A percentile compares a stretch with the other conserved stretches of the same genome.
Conservation (phyloP, 1,140 invertebrate species). For the Pygmarrhopalites habei region DNA sequence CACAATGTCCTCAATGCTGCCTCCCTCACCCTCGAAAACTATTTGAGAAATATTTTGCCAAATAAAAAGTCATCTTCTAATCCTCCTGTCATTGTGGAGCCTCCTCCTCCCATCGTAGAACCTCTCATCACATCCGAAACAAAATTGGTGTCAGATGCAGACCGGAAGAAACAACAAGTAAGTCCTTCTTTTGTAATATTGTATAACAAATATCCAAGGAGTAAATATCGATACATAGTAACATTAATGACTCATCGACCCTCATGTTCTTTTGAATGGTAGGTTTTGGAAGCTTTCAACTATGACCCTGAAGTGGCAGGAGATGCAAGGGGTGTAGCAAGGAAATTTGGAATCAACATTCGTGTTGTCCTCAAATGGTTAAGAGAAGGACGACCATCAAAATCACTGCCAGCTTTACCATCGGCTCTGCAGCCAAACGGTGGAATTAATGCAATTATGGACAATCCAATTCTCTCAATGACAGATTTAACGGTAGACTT, state of each 20-base stretch:
- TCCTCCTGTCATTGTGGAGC: not conserved
- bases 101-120: too few relatives aligned
- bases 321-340: slow-evolving; percentile 34
- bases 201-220: too few relatives aligned
- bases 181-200: too few relatives aligned
- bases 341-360: slow-evolving; percentile 36
- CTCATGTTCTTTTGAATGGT: too few relatives aligned
- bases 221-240: too few relatives aligned
- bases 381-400: slow-evolving; percentile 27
- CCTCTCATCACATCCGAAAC: not conserved
- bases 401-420: slow-evolving; percentile 9
- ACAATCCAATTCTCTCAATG: too few relatives aligned
- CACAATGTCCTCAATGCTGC: slow-evolving; percentile 6
- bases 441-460: not conserved
- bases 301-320: slow-evolving; percentile 36
- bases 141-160: not conserved
- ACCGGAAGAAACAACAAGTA: slow-evolving; percentile 6
- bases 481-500: not conserved
- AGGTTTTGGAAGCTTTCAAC: slow-evolving; percentile 34
- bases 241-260: too few relatives aligned
- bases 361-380: slow-evolving; percentile 39
- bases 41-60: not conserved
- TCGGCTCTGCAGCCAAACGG: not conserved
- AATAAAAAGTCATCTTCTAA: not conserved
- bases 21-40: slow-evolving; percentile 4